Percentiles rank a stretch among this genome's conserved stretches.
Evolutionary conservation across 2,888 invertebrate genomes (phyloP).

Genomic region (Dysmachus trigonus): DNA sequence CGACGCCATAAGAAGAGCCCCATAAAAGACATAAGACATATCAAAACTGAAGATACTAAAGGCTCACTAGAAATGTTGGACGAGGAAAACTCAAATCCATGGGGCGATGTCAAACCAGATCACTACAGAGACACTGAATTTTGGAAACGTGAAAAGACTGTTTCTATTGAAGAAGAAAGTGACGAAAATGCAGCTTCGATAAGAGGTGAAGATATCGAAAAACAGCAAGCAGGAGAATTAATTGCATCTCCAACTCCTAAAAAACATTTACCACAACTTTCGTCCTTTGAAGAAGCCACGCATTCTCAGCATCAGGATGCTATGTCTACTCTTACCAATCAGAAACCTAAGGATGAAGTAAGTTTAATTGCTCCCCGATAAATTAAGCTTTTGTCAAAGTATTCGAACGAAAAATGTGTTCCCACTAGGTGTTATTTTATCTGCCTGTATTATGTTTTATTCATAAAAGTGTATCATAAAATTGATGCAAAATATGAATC

Average conservation of each 20-base stretch:
- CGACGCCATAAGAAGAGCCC: constrained; percentile 62
- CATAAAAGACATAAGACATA: constrained; percentile 55
- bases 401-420: background rate
- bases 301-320: constrained; percentile 59
- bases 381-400: background rate
- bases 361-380: background rate
- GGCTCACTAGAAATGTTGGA: constrained; percentile 59
- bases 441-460: too few relatives aligned
- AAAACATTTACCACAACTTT: constrained; percentile 57
- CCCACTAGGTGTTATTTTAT: too few relatives aligned
- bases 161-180: constrained; percentile 61
- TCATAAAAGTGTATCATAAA: too few relatives aligned
- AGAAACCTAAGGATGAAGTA: constrained; percentile 53
- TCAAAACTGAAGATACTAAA: constrained; percentile 51
- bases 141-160: constrained; percentile 61
- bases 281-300: constrained; percentile 63
- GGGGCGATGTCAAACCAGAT: constrained; percentile 62
- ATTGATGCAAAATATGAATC: too few relatives aligned
- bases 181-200: background rate
- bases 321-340: constrained; percentile 55
- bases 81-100: constrained; percentile 59
- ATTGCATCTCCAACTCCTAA: background rate
- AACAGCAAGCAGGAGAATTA: background rate
- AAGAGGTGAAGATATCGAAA: background rate
- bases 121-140: constrained; percentile 61